Evolutionary conservation across 1,140 invertebrate species (phyloP), one percentile per base, ranked within the genome.

Genomic region (Heliothis subflexa): DNA sequence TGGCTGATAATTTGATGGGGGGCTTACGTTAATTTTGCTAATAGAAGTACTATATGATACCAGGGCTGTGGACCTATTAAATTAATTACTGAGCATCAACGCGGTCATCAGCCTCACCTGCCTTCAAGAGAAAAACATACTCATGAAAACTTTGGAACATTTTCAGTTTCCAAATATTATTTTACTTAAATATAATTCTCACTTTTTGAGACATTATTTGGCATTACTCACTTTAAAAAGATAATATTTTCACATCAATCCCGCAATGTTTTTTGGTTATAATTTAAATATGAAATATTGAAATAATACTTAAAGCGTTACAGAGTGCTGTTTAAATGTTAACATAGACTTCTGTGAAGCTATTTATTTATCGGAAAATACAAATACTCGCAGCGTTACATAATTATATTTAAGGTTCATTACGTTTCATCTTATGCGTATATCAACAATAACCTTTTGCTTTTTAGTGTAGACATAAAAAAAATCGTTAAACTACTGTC

Each of bases 11-110:
- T 28, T 70, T 50, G 25, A 50, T 70, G 47, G 62, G 13, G 66
- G 47, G n/a, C 66, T 70, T 52, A 70, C 66, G 28, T 70, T 52
- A 70, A 70, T 70, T 70, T 70, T 28, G 47, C 47, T 70, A 70
- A 70, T 70, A 70, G 66, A 28, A 70, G 66, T 70, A 70, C 66
- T 70, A 28, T 18, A 70, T 28, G 66, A 49, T 70, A 25, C 66
- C 50, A 70, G 14, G 66, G 66, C 7, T 25, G 45, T 21, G 47
- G 21, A 70, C 47, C 47, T 45, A 70, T 70, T 70, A 70, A 28
- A 70, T 52, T 70, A 70, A 70, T 70, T 70, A 70, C 66, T 52
- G 47, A 7, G 9, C 47, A 18, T 52, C 18, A 18, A 18, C 66
- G 18, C 25, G 21, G 47, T 61, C 14, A 70, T 70, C 62, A 13